Evolutionary conservation across 2,888 invertebrate species (phyloP), one percentile per base, ranked within the genome.

Genomic region (Aleiodes alternator): DNA sequence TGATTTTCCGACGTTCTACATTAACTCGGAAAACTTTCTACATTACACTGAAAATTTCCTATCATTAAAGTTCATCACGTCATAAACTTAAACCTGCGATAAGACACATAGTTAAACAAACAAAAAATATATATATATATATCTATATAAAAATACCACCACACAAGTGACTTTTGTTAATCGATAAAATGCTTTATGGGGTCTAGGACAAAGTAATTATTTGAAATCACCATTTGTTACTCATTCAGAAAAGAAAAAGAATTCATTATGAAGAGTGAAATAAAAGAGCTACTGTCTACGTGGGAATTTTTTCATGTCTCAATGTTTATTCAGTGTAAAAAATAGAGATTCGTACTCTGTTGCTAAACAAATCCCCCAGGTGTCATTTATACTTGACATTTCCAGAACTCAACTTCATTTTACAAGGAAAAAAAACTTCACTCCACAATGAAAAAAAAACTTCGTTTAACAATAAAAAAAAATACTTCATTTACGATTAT

Each of bases 351-450:
- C 48, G 23, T n/a, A 64, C 64, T 64, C 12, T 64, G 16, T 64
- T 11, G 16, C 12, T 64, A 8, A 48, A 23, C 16, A 29, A 38
- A 64, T 57, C 12, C 59, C 69, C 14, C 23, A 59, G 53, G 59
- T 29, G 57, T 31, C 29, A n/a, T 23, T 71, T 56, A 31, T 43
- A 48, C 50, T 48, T 71, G 70, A 59, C 70, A 71, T 71, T 71
- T 59, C 12, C 43, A 70, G 56, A 59, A 29, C 29, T 16, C 56
- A 57, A 56, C 55, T 57, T 23, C 43, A 57, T 56, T 43, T 55
- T 11, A 34, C 23, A 23, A 23, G 1, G 2, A 23, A 23, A 23
- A 23, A 23, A 23, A 23, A 23, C 23, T 23, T 23, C 23, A 23
- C 2, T 23, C 2, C 2, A 23, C 23, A 23, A 23, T 23, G 23